Percentiles rank a stretch among this genome's conserved stretches.
These are phyloP conservation scores for Anser cygnoides DNA, from an alignment of 2,113 vertebrate genomes.

Conservation along the genomic window DNA sequence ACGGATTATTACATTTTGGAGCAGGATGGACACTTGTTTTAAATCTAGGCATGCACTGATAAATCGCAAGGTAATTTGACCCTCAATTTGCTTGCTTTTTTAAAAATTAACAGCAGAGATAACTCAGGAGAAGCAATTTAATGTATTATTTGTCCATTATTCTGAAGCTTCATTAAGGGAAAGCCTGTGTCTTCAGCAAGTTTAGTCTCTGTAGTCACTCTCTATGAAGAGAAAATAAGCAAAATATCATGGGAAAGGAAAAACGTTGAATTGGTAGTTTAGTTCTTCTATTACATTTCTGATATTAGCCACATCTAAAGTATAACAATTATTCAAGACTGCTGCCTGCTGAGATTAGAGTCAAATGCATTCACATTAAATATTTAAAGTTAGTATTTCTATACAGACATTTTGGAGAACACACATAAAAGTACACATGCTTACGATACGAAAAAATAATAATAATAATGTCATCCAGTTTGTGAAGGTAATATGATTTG, in stretches of 20 bases:
- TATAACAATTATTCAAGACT: not conserved
- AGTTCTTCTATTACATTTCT: not conserved
- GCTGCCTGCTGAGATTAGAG: not conserved
- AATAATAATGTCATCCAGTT: no score
- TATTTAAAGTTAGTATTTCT: not conserved
- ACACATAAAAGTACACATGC: not conserved
- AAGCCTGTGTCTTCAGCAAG: not conserved
- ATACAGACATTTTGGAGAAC: not conserved
- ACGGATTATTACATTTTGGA: not conserved
- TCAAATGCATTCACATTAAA: constrained; percentile 2
- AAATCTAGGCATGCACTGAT: not conserved
- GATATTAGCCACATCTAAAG: not conserved
- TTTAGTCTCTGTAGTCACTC: not conserved
- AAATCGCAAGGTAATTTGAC: not conserved
- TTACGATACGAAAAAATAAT: not conserved
- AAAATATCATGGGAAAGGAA: not conserved
- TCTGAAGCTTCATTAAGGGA: not conserved
- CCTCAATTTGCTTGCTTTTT: not conserved
- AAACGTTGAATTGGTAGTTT: not conserved
- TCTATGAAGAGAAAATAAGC: not conserved
- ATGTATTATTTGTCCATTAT: not conserved
- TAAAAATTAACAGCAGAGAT: not conserved
- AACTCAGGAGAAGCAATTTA: not conserved
- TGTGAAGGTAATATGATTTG: not conserved
- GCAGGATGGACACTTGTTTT: not conserved